Conservation (phyloP, 2,888 invertebrate genomes). For the Atethmia centrago region DNA sequence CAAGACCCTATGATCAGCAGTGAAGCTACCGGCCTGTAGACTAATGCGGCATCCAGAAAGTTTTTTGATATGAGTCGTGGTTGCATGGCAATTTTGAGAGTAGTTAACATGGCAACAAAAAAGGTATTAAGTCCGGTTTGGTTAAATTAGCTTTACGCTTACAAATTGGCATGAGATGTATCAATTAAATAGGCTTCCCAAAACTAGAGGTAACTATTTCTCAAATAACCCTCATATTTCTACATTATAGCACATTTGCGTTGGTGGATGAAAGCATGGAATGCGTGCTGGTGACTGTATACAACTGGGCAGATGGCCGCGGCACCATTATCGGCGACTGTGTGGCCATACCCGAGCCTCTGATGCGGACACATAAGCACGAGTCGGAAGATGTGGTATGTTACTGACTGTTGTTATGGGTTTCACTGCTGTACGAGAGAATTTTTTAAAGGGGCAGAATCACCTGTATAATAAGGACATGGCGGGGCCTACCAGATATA, state of each 20-base stretch:
- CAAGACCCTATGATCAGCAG: no score
- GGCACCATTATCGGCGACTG: conserved; percentile 96
- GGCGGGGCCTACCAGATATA: neutral
- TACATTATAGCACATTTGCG: conserved; percentile 93
- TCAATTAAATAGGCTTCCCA: neutral
- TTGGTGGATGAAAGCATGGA: conserved; percentile 93
- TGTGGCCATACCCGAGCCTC: conserved; percentile 95
- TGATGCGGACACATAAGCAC: conserved; percentile 90
- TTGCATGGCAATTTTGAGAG: no score
- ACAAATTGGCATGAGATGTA: neutral
- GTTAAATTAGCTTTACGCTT: no score
- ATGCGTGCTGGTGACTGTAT: conserved; percentile 94
- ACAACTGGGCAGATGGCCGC: conserved; percentile 95
- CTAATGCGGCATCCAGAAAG: no score
- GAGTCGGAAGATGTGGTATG: conserved; percentile 72
- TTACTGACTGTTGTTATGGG: conserved; percentile 15
- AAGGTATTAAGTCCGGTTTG: no score
- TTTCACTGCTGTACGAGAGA: neutral
- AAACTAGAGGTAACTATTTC: neutral
- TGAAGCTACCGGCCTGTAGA: no score
- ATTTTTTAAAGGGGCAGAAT: neutral
- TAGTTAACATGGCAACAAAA: no score
- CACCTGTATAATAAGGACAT: neutral
- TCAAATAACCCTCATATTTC: conserved; percentile 2
- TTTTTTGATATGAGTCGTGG: no score